These are phyloP conservation scores for Piezodorus guildinii DNA, from an alignment of 1,140 invertebrate genomes.

Conservation along the genomic window DNA sequence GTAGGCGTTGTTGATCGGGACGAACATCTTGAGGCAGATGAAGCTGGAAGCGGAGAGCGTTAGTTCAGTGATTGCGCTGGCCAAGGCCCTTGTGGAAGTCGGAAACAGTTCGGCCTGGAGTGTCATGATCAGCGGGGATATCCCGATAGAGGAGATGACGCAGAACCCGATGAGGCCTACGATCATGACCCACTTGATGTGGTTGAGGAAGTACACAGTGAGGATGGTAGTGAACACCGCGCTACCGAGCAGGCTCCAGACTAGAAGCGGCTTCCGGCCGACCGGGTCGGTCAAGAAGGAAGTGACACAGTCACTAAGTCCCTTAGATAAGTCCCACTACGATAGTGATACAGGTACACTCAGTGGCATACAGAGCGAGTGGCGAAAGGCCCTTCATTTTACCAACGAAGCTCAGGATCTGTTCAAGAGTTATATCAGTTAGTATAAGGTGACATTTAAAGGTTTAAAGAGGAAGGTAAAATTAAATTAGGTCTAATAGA, in stretches of 20 bases:
- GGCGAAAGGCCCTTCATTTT: neutral
- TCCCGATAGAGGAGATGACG: slow-evolving; percentile 14
- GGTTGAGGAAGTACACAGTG: slow-evolving; percentile 20
- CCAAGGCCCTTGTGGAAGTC: slow-evolving; percentile 24
- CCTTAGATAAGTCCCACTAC: slow-evolving; percentile 25
- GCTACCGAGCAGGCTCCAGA: slow-evolving; percentile 31
- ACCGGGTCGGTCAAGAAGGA: slow-evolving; percentile 35
- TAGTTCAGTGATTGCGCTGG: slow-evolving; percentile 24
- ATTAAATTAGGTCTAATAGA: too few relatives aligned
- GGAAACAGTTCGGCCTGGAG: slow-evolving; percentile 28
- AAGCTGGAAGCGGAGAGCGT: slow-evolving; percentile 24
- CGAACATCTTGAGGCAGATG: slow-evolving; percentile 25
- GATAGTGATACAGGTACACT: neutral
- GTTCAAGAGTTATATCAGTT: neutral
- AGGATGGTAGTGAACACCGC: slow-evolving; percentile 14
- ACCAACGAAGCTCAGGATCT: neutral
- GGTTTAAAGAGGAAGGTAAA: too few relatives aligned
- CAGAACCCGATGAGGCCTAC: slow-evolving; percentile 12
- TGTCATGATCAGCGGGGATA: slow-evolving; percentile 20
- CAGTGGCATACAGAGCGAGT: neutral
- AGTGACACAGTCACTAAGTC: slow-evolving; percentile 27
- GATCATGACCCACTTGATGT: neutral
- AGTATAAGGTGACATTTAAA: too few relatives aligned
- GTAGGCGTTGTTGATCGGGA: slow-evolving; percentile 18
- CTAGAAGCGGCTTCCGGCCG: slow-evolving; percentile 37